Base-by-base conservation (phyloP, 2,888 invertebrate species). In the Polydesmus complanatus region DNA sequence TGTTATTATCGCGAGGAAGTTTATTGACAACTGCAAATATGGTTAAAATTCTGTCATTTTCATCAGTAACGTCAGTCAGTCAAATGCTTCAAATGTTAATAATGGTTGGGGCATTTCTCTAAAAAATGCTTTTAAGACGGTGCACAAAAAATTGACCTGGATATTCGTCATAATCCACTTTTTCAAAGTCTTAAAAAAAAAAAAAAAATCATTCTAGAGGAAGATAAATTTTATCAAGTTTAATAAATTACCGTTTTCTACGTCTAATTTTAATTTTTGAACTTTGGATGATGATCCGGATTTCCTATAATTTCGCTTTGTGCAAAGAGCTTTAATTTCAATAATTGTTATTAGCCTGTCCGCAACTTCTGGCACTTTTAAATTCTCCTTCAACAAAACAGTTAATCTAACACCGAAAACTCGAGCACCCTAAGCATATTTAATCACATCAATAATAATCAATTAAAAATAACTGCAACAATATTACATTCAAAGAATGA, bases 81-180 rank as follows among this genome's bases (percentile, higher is more conserved):
- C 89, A 83, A 64, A 95, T 81, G 74, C 84, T 72, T 93, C 93
- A 76, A 86, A 93, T 58, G 93, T 92, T 66, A 95, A 79, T 67
- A 95, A 77, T 22, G 94, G 94, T 73, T 94, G 93, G 19, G 92
- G 89, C 82, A 95, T 85, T 73, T 94, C 94, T 50, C 93, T 80
- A 73, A 94, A 83, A 78, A 92, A 92, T 78, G 72, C 68, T 76
- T 95, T 95, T 62, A 94, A 78, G 37, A 90, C 88, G 48, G 91
- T 88, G 0, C 93, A 88, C 61, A 93, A 77, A 49, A 93, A 92
- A 76, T 76, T 94, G 93, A 59, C 94, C 87, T 60, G 86, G 86
- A 74, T 88, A 89, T 67, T 84, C 80, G 65, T 88, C 74, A 61
- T 77, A 83, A 68, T 83, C 81, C 56, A 83, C 81, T 58, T 80